A percentile compares a stretch with the other conserved stretches of the same genome.
Evolutionary conservation across 2,888 invertebrate species (phyloP).

Genomic region (Yponomeuta plumbellus): DNA sequence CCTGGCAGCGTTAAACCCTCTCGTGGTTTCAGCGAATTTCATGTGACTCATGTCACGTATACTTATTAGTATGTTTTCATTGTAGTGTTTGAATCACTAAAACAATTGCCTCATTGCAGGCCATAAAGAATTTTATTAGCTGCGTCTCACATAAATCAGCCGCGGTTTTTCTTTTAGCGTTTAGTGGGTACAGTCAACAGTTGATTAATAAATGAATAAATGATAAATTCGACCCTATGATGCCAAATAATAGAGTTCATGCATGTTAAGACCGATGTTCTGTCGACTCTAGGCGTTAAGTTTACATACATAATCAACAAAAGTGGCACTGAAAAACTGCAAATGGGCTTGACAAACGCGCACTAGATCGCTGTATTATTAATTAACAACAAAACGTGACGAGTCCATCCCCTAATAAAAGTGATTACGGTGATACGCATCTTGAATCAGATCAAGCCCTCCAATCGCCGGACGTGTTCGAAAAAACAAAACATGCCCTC

Average conservation of each 20-base stretch:
- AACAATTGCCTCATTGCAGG: slow-evolving; percentile 1
- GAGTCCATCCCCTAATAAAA: slow-evolving; percentile 7
- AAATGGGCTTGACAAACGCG: no score
- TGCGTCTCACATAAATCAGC: background rate
- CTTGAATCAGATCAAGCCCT: slow-evolving; percentile 26
- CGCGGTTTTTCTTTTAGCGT: background rate
- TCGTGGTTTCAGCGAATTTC: background rate
- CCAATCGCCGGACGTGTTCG: slow-evolving; percentile 28
- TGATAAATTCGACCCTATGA: no score
- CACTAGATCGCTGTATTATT: background rate
- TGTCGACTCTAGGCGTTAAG: no score
- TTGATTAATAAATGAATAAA: no score
- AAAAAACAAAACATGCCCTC: slow-evolving; percentile 38
- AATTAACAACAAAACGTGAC: slow-evolving; percentile 11
- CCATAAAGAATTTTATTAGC: background rate
- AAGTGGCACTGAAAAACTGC: no score
- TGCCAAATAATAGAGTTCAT: no score
- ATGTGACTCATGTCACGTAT: background rate
- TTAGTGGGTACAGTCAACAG: no score
- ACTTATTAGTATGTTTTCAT: background rate
- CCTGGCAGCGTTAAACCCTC: background rate
- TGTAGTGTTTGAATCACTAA: background rate
- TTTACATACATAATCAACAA: no score
- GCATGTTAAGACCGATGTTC: no score
- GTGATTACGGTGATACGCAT: slow-evolving; percentile 14